Percentiles rank a stretch among this genome's conserved stretches.
These are phyloP conservation scores for Physeter macrocephalus DNA, from an alignment of 2,113 vertebrate genomes.

Conservation along the genomic window DNA sequence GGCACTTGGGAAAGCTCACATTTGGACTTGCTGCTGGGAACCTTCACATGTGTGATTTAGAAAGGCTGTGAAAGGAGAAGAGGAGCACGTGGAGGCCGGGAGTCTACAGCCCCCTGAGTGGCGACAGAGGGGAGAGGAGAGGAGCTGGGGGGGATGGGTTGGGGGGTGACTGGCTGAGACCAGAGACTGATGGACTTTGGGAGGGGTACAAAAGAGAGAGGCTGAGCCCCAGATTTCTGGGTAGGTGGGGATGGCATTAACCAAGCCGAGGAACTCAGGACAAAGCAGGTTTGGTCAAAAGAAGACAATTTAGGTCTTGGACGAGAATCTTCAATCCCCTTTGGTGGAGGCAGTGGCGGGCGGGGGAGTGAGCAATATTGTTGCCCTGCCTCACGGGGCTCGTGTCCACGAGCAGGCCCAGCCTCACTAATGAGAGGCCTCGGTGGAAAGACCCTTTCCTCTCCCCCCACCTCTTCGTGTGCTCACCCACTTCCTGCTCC, in stretches of 20 bases:
- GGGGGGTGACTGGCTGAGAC: not conserved
- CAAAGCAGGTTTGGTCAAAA: not conserved
- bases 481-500: slow-evolving; percentile 49
- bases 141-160: not conserved
- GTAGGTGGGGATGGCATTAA: not conserved
- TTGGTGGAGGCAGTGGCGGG: not conserved
- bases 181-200: not conserved
- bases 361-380: not conserved
- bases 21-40: not conserved
- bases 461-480: not conserved
- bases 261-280: not conserved
- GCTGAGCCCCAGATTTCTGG: not conserved
- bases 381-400: not conserved
- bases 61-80: not conserved
- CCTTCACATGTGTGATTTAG: too few relatives aligned
- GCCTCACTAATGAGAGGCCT: not conserved
- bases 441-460: not conserved
- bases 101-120: not conserved
- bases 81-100: not conserved
- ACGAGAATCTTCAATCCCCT: not conserved
- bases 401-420: not conserved
- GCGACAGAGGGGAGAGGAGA: not conserved
- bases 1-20: not conserved
- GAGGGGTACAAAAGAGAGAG: too few relatives aligned
- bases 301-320: not conserved